Conservation (phyloP, 2,888 invertebrate genomes). For the Gymnosoma rotundatum region DNA sequence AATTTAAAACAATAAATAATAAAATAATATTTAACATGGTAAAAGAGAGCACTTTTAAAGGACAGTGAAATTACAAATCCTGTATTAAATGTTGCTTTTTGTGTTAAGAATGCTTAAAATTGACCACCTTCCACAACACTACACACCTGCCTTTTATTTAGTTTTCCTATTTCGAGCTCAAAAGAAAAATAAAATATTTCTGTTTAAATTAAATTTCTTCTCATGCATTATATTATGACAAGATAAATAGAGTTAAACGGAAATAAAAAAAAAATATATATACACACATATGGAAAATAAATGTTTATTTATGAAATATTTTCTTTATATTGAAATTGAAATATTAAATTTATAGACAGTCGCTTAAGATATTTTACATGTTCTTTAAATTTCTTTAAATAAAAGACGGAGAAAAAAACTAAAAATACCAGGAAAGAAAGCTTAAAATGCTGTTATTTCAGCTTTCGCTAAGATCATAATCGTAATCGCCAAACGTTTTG, state of each 20-base stretch:
- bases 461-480: slow-evolving; percentile 65
- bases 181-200: slow-evolving; percentile 26
- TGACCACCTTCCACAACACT: background rate
- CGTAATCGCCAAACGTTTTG: slow-evolving; percentile 51
- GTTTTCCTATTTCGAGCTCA: background rate
- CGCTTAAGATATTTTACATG: slow-evolving; percentile 48
- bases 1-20: no score
- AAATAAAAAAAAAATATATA: background rate
- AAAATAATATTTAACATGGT: no score
- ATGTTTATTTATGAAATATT: slow-evolving; percentile 52
- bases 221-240: slow-evolving; percentile 62
- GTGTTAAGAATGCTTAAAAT: no score
- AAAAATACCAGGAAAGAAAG: slow-evolving; percentile 23
- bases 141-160: slow-evolving; percentile 11
- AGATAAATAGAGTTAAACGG: slow-evolving; percentile 36
- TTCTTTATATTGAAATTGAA: slow-evolving; percentile 67
- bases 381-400: slow-evolving; percentile 12
- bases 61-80: no score
- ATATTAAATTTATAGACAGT: slow-evolving; percentile 67
- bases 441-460: slow-evolving; percentile 24
- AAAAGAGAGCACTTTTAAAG: no score
- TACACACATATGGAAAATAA: slow-evolving; percentile 20
- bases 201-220: slow-evolving; percentile 50
- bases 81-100: no score
- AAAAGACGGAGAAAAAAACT: background rate